phyloP scores from a whole-genome alignment of 2,797 vertebrate species.

The Dicrostonyx torquatus region DNA sequence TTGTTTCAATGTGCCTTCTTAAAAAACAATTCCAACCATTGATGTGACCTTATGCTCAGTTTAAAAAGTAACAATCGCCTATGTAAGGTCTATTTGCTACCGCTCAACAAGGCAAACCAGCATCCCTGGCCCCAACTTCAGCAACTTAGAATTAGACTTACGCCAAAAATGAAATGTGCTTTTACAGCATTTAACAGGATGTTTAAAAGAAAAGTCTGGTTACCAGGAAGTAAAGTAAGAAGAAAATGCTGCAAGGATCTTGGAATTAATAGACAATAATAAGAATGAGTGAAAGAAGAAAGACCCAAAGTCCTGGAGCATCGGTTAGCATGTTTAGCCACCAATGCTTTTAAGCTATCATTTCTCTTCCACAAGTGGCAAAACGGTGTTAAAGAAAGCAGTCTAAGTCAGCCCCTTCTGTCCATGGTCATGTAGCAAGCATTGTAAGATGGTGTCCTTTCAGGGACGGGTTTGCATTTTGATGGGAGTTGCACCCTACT shows the following conservation, averaged over 20 bases:
- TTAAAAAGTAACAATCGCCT: neutral
- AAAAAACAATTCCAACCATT: neutral
- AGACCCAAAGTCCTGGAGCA: neutral
- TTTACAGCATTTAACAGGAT: neutral
- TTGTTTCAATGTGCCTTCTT: neutral
- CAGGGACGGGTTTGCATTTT: neutral
- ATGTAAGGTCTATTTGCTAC: neutral
- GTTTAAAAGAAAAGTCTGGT: constrained; percentile 3
- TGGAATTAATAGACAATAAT: neutral
- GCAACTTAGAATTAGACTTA: neutral
- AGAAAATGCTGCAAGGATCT: neutral
- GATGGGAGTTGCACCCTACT: neutral
- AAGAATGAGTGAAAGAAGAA: neutral
- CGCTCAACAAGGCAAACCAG: neutral
- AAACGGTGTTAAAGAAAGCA: neutral
- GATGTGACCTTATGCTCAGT: neutral
- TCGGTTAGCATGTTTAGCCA: neutral
- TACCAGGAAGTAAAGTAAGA: neutral
- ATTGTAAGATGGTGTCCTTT: neutral
- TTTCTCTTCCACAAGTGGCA: neutral
- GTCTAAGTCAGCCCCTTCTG: neutral
- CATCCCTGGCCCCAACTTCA: neutral
- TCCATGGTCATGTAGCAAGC: neutral
- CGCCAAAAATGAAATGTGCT: constrained; percentile 49
- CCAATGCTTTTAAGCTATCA: neutral